Percentiles rank a stretch among this genome's conserved stretches.
Evolutionary conservation across 2,888 invertebrate species (phyloP).

Genomic region (Panorpa germanica): DNA sequence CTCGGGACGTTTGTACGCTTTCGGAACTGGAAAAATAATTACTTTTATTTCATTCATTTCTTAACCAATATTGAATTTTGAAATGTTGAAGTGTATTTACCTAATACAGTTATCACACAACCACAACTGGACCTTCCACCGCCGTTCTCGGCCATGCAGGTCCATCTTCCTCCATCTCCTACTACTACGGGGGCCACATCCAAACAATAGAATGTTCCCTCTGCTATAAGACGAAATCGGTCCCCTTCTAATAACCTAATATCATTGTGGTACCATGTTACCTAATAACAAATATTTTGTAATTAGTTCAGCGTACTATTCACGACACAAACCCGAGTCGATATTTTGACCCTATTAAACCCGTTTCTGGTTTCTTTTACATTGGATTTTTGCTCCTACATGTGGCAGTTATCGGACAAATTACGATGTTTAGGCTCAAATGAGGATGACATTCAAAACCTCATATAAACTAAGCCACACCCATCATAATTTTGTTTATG

Average conservation of each 20-base stretch:
- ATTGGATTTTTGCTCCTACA: no score
- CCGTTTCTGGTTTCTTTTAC: no score
- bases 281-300: slow-evolving; percentile 27
- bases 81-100: slow-evolving; percentile 22
- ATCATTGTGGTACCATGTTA: slow-evolving; percentile 78
- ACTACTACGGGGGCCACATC: slow-evolving; percentile 66
- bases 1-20: slow-evolving; percentile 74
- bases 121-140: slow-evolving; percentile 58
- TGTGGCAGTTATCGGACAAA: no score
- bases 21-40: slow-evolving; percentile 43
- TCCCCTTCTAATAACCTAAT: slow-evolving; percentile 52
- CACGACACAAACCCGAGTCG: no score
- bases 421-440: no score
- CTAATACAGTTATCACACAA: slow-evolving; percentile 58
- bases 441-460: no score
- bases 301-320: not conserved
- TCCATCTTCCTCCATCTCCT: slow-evolving; percentile 73
- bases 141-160: slow-evolving; percentile 60
- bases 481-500: no score
- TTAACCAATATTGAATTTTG: not conserved
- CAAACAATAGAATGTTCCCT: slow-evolving; percentile 72
- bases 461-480: no score
- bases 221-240: slow-evolving; percentile 55
- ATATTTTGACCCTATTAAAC: not conserved
- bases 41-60: slow-evolving; percentile 6